These are phyloP conservation scores for Ia io DNA, from an alignment of 2,113 vertebrate genomes.

Conservation along the genomic window DNA sequence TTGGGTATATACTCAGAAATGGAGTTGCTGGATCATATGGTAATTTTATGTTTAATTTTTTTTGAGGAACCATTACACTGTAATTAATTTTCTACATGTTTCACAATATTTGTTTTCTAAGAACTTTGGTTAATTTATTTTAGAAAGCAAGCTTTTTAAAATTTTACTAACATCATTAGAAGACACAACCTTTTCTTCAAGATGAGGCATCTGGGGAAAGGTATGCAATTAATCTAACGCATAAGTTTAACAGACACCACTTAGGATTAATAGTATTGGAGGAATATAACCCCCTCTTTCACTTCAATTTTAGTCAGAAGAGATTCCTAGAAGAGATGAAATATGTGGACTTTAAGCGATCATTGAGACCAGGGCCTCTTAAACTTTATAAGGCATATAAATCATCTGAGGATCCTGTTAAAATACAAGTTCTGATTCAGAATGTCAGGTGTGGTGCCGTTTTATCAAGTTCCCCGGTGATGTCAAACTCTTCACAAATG, in stretches of 20 bases:
- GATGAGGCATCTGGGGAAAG: neutral
- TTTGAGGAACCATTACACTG: neutral
- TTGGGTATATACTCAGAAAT: neutral
- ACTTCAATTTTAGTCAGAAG: neutral
- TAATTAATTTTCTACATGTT: neutral
- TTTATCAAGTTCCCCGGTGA: neutral
- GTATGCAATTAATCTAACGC: neutral
- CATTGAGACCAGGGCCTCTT: neutral
- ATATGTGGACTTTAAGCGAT: neutral
- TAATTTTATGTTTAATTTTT: neutral
- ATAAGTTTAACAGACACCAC: neutral
- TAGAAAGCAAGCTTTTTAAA: neutral
- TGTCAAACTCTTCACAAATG: neutral
- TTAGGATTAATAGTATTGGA: neutral
- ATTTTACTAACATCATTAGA: neutral
- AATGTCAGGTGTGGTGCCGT: neutral
- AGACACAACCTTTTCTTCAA: neutral
- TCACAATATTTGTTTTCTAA: neutral
- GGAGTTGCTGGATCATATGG: neutral
- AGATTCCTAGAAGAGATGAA: neutral
- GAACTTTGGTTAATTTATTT: neutral
- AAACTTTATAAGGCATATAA: neutral
- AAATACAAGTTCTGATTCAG: neutral
- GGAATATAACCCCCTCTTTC: neutral
- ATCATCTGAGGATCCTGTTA: neutral